A percentile compares a stretch with the other conserved stretches of the same genome.
Conservation (phyloP, 2,113 vertebrate genomes). For the Pachypanchax playfairii region DNA sequence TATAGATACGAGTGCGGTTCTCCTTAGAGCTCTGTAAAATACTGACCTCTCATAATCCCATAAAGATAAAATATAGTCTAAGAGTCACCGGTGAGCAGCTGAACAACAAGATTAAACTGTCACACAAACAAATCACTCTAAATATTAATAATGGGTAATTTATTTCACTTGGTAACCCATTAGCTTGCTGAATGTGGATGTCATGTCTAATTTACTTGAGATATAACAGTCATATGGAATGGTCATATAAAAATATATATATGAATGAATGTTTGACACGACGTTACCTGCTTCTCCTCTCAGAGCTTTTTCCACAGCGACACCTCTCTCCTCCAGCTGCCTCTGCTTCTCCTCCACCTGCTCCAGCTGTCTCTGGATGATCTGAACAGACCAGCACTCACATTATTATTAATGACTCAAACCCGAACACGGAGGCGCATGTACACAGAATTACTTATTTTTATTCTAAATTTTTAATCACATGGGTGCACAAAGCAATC, state of each 20-base stretch:
- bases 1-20: slow-evolving; percentile 13
- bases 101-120: slow-evolving; percentile 5
- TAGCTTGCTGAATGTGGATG: background rate
- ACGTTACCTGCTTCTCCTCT: slow-evolving; percentile 97
- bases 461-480: background rate
- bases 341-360: slow-evolving; percentile 99
- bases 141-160: slow-evolving; percentile 1
- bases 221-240: background rate
- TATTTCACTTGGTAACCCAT: background rate
- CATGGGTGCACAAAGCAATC: background rate
- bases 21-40: slow-evolving; percentile 18
- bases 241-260: background rate
- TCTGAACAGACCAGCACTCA: slow-evolving; percentile 73
- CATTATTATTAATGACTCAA: background rate
- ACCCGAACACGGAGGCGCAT: background rate
- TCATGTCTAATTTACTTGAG: slow-evolving; percentile 1
- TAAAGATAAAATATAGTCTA: slow-evolving; percentile 27
- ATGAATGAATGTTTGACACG: slow-evolving; percentile 7
- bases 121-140: background rate
- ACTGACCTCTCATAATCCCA: background rate
- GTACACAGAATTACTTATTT: background rate
- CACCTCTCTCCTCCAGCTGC: slow-evolving; percentile 93
- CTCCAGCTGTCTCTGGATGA: slow-evolving; percentile 96
- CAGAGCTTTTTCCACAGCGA: slow-evolving; percentile 96
- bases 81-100: background rate